Base-by-base conservation (phyloP, 2,113 vertebrate genomes). In the Alces alces region DNA sequence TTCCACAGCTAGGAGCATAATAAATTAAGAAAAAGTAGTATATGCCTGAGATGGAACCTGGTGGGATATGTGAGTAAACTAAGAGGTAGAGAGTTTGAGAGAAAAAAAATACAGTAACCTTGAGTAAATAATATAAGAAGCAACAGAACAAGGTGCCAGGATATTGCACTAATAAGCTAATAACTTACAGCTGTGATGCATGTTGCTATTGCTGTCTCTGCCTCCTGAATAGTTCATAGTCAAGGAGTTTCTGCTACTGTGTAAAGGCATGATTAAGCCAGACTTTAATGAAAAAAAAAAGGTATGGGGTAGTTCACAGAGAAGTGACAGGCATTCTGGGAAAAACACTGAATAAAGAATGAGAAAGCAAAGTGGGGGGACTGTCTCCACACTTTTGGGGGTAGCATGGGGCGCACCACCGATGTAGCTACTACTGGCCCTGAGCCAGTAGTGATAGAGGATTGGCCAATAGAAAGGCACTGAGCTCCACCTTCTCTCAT, bases 21-120 rank as follows among this genome's bases (percentile, higher is more conserved):
- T 97, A 98, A 98, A 98, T 98, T 97, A 97, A 91, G 93, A 93
- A 92, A 98, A 97, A 96, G 87, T 58, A 95, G 89, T 76, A 60
- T 92, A 93, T 97, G 47, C 19, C 70, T 92, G 89, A 96, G 84
- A 92, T 97, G 97, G 97, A 98, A 60, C 94, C 97, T 96, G 92
- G 84, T 79, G 92, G 97, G 96, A 91, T 97, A 89, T 93, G 39
- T 96, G 95, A 97, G 95, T 94, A 94, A 98, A 92, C 7, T 88
- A 97, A 96, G 90, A 97, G 92, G 95, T 89, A 97, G 95, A 94
- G 92, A 97, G 97, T 97, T 78, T 89, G 93, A 89, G 6, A 50
- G 10, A 6, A 4, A 25, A 50, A 17, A 79, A 28, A 47, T 54
- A n/a, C 0, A 11, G 30, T 30, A 27, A 33, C 30, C 16, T 55